Evolutionary conservation across 2,888 invertebrate genomes (phyloP).

Genomic region (Apamea monoglypha): DNA sequence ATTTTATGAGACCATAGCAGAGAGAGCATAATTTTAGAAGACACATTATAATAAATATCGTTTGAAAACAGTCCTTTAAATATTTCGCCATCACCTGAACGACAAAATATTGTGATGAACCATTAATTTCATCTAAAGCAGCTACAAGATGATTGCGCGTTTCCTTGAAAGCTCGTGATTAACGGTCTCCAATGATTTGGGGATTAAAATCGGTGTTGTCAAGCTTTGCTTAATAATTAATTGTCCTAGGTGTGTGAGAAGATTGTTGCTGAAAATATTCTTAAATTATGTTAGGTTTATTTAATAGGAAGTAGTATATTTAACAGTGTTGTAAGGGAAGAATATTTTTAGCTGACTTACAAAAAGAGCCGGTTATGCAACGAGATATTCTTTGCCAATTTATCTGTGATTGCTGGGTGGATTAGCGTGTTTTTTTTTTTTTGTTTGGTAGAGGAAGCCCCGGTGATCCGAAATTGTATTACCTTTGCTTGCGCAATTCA

Average conservation of each 20-base stretch:
- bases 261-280: background rate
- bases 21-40: background rate
- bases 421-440: background rate
- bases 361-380: background rate
- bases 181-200: constrained; percentile 40
- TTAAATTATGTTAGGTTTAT: background rate
- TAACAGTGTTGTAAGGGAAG: background rate
- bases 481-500: background rate
- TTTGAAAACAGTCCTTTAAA: background rate
- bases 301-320: background rate
- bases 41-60: background rate
- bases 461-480: background rate
- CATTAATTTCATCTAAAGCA: constrained; percentile 46
- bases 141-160: constrained; percentile 33
- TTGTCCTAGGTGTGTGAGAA: constrained; percentile 10
- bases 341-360: background rate
- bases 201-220: constrained; percentile 27
- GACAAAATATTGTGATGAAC: constrained; percentile 7
- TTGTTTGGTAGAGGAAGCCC: background rate
- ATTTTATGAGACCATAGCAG: background rate
- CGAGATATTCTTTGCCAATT: background rate
- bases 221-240: constrained; percentile 37
- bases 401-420: background rate
- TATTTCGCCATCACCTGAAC: background rate
- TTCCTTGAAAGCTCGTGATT: constrained; percentile 45